phyloP scores from a whole-genome alignment of 2,888 invertebrate genomes.

The Biston stratarius region DNA sequence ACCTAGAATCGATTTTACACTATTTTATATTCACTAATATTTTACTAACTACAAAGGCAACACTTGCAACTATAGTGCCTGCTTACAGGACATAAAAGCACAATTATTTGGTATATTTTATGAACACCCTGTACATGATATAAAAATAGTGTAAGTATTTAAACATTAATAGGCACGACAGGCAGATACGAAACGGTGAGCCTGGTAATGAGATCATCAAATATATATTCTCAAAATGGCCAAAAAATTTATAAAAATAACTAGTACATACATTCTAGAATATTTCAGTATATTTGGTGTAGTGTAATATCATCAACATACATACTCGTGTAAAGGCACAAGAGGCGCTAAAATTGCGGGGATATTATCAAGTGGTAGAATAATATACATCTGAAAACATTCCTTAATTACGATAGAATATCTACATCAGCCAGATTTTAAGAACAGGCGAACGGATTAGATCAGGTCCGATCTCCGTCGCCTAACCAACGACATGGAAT shows the following conservation, averaged over 20 bases:
- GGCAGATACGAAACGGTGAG: constrained; percentile 71
- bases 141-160: constrained; percentile 76
- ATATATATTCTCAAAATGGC: constrained; percentile 53
- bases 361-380: constrained; percentile 8
- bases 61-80: constrained; percentile 65
- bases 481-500: not conserved
- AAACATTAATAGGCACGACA: constrained; percentile 72
- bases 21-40: constrained; percentile 30
- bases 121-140: constrained; percentile 84
- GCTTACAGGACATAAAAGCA: constrained; percentile 78
- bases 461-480: no score
- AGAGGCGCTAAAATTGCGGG: constrained; percentile 19
- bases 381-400: constrained; percentile 8
- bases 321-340: constrained; percentile 57
- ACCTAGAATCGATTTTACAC: constrained; percentile 18
- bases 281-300: constrained; percentile 47
- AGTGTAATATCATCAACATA: constrained; percentile 54
- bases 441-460: no score
- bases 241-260: constrained; percentile 40
- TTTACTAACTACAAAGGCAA: constrained; percentile 76
- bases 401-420: not conserved
- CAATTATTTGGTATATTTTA: constrained; percentile 83
- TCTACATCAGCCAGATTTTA: no score
- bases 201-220: constrained; percentile 79
- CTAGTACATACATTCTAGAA: constrained; percentile 33